Evolutionary conservation across 2,888 invertebrate species (phyloP).

Genomic region (Gasteruption jaculator): DNA sequence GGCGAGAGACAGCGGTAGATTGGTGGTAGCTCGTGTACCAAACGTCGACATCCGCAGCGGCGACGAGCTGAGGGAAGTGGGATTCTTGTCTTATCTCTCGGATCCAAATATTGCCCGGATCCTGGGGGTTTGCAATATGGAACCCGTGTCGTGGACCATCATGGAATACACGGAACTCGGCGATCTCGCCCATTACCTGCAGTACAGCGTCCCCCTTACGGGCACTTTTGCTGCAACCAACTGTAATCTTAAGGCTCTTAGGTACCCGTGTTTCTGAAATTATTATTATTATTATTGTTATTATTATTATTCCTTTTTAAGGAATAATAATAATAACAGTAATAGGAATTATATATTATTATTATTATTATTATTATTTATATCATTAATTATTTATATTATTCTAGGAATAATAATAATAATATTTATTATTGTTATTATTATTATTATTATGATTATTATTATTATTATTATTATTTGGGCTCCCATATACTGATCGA

Average conservation of each 20-base stretch:
- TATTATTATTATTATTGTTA: too few species aligned
- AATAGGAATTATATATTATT: too few species aligned
- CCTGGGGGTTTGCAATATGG: slow-evolving; percentile 58
- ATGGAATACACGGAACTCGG: slow-evolving; percentile 73
- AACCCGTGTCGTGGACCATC: slow-evolving; percentile 62
- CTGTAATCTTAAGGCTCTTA: slow-evolving; percentile 48
- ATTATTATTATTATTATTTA: too few species aligned
- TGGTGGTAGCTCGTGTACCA: slow-evolving; percentile 57
- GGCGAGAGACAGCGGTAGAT: slow-evolving; percentile 52
- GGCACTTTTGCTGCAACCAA: slow-evolving; percentile 44
- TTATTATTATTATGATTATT: too few species aligned
- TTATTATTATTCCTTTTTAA: too few species aligned
- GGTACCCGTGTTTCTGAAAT: too few species aligned
- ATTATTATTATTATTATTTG: too few species aligned
- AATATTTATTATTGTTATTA: too few species aligned
- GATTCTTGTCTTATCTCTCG: slow-evolving; percentile 63
- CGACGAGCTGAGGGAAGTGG: slow-evolving; percentile 61
- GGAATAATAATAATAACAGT: too few species aligned
- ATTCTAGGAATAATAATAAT: too few species aligned
- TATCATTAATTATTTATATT: too few species aligned
- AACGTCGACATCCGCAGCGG: slow-evolving; percentile 50
- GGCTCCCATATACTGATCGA: too few species aligned
- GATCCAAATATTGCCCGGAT: slow-evolving; percentile 66
- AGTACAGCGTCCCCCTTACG: slow-evolving; percentile 49
- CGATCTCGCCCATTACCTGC: slow-evolving; percentile 67